Conservation (phyloP, 1,140 invertebrate species). For the Drosophila guanche region DNA sequence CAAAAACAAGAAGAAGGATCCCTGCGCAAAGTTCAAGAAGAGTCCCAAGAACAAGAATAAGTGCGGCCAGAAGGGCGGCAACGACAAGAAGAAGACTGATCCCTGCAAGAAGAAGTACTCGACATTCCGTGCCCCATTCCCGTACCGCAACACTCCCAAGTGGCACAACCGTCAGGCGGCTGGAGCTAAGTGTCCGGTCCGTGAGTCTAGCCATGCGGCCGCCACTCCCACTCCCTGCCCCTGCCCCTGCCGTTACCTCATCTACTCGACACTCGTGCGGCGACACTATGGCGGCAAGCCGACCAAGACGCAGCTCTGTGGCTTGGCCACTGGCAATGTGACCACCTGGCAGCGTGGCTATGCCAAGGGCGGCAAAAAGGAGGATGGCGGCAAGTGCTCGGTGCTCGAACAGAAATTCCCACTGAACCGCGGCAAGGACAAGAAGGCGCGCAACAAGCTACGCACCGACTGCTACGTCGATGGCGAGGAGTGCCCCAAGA, state of each 20-base stretch:
- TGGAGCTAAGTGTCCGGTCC: too few species aligned
- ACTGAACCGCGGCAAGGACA: slow-evolving; percentile 32
- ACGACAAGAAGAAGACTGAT: slow-evolving; percentile 20
- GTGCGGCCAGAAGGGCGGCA: slow-evolving; percentile 5
- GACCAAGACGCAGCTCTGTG: neutral
- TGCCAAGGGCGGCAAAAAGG: slow-evolving; percentile 29
- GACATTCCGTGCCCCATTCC: slow-evolving; percentile 12
- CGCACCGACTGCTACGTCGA: slow-evolving; percentile 40
- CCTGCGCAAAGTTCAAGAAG: slow-evolving; percentile 32
- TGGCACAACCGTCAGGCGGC: too few species aligned
- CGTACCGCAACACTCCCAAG: too few species aligned
- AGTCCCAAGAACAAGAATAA: slow-evolving; percentile 16
- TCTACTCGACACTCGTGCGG: slow-evolving; percentile 47
- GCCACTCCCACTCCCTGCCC: too few species aligned
- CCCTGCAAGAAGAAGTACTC: slow-evolving; percentile 54
- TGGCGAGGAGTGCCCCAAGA: neutral
- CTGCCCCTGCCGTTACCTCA: slow-evolving; percentile 8
- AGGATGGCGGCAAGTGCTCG: slow-evolving; percentile 33
- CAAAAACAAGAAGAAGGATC: slow-evolving; percentile 15
- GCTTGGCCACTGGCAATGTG: neutral
- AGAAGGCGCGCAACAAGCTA: slow-evolving; percentile 30
- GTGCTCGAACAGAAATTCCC: slow-evolving; percentile 6
- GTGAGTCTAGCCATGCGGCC: too few species aligned
- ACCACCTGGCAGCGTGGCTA: slow-evolving; percentile 11
- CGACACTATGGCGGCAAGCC: slow-evolving; percentile 40